Evolutionary conservation across 2,113 vertebrate genomes (phyloP).

Genomic region (Arothron firmamentum): DNA sequence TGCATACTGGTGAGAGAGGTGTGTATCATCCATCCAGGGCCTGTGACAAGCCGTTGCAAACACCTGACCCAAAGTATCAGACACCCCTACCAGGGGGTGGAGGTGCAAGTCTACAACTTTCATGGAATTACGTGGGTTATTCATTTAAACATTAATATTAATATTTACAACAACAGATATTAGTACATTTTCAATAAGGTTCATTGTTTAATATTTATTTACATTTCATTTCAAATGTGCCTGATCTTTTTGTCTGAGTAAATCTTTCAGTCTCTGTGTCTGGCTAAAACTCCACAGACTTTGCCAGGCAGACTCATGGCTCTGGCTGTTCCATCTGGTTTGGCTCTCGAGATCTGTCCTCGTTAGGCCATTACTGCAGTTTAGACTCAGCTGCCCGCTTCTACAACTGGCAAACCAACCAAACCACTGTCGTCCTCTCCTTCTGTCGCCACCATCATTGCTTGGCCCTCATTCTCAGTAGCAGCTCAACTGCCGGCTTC

Average conservation of each 20-base stretch:
- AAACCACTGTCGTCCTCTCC: conserved; percentile 51
- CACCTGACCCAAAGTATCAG: conserved; percentile 39
- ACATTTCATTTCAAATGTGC: conserved; percentile 13
- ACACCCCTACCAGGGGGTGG: conserved; percentile 52
- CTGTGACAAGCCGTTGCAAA: conserved; percentile 8
- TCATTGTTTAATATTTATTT: too few relatives aligned
- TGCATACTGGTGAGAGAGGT: conserved; percentile 4
- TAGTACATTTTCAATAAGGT: too few relatives aligned
- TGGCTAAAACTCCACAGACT: conserved; percentile 38
- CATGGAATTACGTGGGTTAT: conserved; percentile 57
- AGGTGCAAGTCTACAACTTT: conserved; percentile 44
- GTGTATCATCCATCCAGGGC: not conserved
- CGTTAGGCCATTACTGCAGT: conserved; percentile 58
- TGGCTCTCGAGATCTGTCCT: conserved; percentile 57
- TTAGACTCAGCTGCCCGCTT: conserved; percentile 64
- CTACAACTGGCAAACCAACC: conserved; percentile 61
- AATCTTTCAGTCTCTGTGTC: conserved; percentile 24
- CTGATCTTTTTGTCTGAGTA: too few relatives aligned
- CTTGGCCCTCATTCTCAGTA: conserved; percentile 25
- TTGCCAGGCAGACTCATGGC: conserved; percentile 39
- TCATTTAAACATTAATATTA: conserved; percentile 34
- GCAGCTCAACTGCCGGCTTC: conserved; percentile 31
- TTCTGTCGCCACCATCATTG: conserved; percentile 38
- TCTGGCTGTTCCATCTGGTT: conserved; percentile 60
- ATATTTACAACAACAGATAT: too few relatives aligned